Evolutionary conservation across 2,797 vertebrate genomes (phyloP), one percentile per base, ranked within the genome.

Genomic region (Carcharodon carcharias): DNA sequence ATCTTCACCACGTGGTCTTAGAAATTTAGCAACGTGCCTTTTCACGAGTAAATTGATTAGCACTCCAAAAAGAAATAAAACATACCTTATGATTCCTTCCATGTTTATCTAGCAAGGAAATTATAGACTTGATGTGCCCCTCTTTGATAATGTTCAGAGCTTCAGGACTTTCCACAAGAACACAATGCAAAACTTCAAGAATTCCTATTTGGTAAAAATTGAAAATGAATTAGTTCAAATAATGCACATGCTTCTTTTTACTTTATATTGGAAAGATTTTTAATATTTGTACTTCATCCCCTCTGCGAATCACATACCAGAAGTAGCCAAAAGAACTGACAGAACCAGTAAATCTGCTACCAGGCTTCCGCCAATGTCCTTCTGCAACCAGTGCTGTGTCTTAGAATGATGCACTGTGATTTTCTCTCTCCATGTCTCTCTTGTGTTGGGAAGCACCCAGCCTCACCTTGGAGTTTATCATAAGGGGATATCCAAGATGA

Each of bases 131-230:
- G 97, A 99, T 99, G 97, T 99, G 99, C 96, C 98, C 99, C 97
- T 99, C 99, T 97, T 99, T 99, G 97, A 99, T 99, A 96, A 99
- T 99, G 97, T 99, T 99, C 77, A 99, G 97, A 91, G 99, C 99
- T 97, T 99, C 99, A 50, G 99, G 99, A 97, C 99, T 99, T 97
- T 99, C 99, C 97, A 99, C 99, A 97, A 99, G 97, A 11, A 99
- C 99, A 97, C 99, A 99, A 96, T 99, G 99, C 96, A 99, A 98
- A 96, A 99, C 99, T 96, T 99, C 99, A 45, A 99, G 97, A 97
- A 99, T 99, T 96, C 99, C 99, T 99, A 54, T 28, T 94, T 95
- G 94, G 31, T n/a, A 56, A 77, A 95, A 95, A 95, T 50, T 77
- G 50, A 54, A 95, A 58, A 77, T 95, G 16, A 95, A 77, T 77